These are phyloP conservation scores for Hemithea aestivaria DNA, from an alignment of 2,888 invertebrate genomes.

Conservation along the genomic window DNA sequence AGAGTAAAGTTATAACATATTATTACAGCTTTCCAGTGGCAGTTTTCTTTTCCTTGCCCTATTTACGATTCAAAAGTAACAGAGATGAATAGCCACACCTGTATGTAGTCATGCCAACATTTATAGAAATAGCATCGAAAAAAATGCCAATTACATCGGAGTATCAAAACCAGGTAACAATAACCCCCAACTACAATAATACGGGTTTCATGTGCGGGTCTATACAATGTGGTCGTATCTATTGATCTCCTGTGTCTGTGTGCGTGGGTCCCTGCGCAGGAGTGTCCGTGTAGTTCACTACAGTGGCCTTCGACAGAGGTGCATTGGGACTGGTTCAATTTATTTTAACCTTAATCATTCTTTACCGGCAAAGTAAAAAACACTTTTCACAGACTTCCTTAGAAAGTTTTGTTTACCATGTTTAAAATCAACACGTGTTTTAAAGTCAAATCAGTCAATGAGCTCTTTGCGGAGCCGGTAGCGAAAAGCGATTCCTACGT, in stretches of 20 bases:
- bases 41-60: too few relatives aligned
- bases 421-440: constrained; percentile 23
- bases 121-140: constrained; percentile 52
- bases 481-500: constrained; percentile 12
- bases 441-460: constrained; percentile 22
- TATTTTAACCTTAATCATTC: constrained; percentile 34
- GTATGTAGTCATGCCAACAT: constrained; percentile 38
- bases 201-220: constrained; percentile 40
- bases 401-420: constrained; percentile 11
- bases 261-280: constrained; percentile 60
- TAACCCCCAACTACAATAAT: constrained; percentile 40
- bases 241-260: constrained; percentile 33
- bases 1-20: too few relatives aligned
- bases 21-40: too few relatives aligned
- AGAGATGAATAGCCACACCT: constrained; percentile 37
- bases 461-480: constrained; percentile 26
- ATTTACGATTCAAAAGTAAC: constrained; percentile 8
- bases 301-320: constrained; percentile 75
- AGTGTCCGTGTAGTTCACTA: constrained; percentile 63
- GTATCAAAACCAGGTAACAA: constrained; percentile 55
- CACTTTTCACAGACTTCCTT: background rate
- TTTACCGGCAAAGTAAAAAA: too few relatives aligned
- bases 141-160: constrained; percentile 53
- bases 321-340: constrained; percentile 64
- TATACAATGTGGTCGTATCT: constrained; percentile 37